phyloP scores from a whole-genome alignment of 2,113 vertebrate species.

The Empidonax alnorum region DNA sequence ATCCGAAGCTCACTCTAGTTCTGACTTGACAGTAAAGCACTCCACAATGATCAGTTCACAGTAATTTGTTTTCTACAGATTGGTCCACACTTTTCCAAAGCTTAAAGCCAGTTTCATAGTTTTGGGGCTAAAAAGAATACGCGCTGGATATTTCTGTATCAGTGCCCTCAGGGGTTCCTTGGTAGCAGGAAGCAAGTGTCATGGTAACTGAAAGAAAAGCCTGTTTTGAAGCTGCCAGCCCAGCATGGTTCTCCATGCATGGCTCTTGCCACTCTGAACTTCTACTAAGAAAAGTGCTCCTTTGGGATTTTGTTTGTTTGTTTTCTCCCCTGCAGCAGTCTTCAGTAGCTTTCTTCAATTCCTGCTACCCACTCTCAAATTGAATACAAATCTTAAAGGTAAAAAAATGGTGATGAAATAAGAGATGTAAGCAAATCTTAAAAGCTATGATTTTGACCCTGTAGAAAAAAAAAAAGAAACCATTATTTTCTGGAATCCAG shows the following conservation, averaged over 20 bases:
- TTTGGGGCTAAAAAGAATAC: background rate
- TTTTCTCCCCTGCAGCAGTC: background rate
- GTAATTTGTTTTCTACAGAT: background rate
- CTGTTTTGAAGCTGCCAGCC: background rate
- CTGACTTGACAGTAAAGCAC: background rate
- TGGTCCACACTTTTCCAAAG: background rate
- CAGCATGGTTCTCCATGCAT: background rate
- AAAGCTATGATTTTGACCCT: background rate
- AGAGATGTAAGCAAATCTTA: background rate
- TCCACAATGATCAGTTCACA: background rate
- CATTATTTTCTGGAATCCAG: background rate
- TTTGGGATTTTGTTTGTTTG: background rate
- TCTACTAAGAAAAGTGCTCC: background rate
- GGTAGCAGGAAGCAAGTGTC: background rate
- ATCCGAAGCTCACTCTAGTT: background rate
- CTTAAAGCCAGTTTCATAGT: background rate
- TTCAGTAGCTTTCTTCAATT: background rate
- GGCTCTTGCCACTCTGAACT: background rate
- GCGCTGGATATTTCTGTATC: background rate
- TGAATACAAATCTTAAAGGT: background rate
- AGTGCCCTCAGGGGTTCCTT: background rate
- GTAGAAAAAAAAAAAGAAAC: background rate
- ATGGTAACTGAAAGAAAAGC: slow-evolving; percentile 26
- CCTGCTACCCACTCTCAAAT: background rate
- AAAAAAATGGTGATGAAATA: background rate